Conservation (phyloP, 2,113 vertebrate genomes). For the Atrichornis clamosus region DNA sequence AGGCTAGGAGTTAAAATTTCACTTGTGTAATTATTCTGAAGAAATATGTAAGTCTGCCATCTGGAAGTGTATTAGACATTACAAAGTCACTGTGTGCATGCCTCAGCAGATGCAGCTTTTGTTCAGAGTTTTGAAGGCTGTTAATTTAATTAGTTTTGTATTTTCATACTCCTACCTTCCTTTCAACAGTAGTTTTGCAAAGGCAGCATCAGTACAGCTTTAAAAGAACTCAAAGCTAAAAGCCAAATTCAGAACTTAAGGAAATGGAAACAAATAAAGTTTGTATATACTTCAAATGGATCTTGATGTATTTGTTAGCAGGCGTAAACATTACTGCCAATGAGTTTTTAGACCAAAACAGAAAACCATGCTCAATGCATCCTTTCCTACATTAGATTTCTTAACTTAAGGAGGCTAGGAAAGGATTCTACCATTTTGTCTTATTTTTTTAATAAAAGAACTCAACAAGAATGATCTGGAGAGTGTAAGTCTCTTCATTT, state of each 20-base stretch:
- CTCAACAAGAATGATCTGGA: neutral
- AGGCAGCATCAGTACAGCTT: neutral
- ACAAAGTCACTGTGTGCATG: slow-evolving; percentile 48
- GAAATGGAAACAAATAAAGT: neutral
- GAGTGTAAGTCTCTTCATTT: neutral
- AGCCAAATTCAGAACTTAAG: neutral
- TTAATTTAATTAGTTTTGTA: slow-evolving; percentile 66
- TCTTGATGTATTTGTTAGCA: neutral
- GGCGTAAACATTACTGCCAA: neutral
- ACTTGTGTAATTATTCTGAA: slow-evolving; percentile 36
- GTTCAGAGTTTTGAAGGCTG: slow-evolving; percentile 55
- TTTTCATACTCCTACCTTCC: slow-evolving; percentile 60
- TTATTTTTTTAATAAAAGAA: neutral
- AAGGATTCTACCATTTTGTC: neutral
- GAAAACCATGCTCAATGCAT: neutral
- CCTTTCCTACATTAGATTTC: neutral
- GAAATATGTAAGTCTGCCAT: slow-evolving; percentile 60
- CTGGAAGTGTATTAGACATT: slow-evolving; percentile 58
- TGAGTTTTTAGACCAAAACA: neutral
- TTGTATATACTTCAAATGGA: neutral
- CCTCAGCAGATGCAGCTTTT: slow-evolving; percentile 66
- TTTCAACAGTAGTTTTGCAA: slow-evolving; percentile 33
- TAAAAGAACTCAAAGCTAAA: neutral
- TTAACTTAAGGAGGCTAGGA: neutral
- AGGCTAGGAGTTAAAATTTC: slow-evolving; percentile 53